These are phyloP conservation scores for Myotis myotis DNA, from an alignment of 2,797 vertebrate genomes.

Conservation along the genomic window DNA sequence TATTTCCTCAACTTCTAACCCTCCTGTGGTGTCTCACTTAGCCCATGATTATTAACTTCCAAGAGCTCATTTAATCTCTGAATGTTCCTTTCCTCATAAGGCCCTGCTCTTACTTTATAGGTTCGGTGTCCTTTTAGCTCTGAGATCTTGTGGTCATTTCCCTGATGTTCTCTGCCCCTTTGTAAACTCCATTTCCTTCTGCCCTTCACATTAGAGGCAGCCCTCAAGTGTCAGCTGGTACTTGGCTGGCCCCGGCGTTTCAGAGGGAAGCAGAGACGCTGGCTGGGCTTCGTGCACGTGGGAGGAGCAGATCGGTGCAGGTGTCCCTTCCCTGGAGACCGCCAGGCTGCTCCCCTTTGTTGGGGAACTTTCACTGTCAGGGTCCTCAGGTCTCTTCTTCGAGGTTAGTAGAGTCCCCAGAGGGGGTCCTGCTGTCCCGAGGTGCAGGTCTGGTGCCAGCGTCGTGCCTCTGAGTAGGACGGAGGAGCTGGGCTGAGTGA, in stretches of 20 bases:
- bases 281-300: no score
- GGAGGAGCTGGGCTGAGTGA: not conserved
- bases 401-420: not conserved
- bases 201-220: not conserved
- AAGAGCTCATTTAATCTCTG: not conserved
- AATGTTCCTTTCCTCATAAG: not conserved
- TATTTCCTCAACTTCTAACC: not conserved
- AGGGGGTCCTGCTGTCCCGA: not conserved
- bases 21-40: not conserved
- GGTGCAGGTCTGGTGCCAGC: no score
- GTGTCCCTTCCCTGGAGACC: not conserved
- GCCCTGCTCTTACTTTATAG: not conserved
- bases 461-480: rapidly evolving
- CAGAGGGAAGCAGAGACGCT: not conserved
- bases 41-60: not conserved
- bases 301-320: rapidly evolving
- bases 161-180: not conserved
- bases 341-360: not conserved
- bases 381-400: not conserved
- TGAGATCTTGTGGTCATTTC: not conserved
- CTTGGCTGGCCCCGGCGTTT: not conserved
- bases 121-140: no score
- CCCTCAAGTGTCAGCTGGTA: no score
- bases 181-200: not conserved
- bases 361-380: not conserved